Evolutionary conservation across 2,797 vertebrate genomes (phyloP).

Genomic region (Acanthornis magna): DNA sequence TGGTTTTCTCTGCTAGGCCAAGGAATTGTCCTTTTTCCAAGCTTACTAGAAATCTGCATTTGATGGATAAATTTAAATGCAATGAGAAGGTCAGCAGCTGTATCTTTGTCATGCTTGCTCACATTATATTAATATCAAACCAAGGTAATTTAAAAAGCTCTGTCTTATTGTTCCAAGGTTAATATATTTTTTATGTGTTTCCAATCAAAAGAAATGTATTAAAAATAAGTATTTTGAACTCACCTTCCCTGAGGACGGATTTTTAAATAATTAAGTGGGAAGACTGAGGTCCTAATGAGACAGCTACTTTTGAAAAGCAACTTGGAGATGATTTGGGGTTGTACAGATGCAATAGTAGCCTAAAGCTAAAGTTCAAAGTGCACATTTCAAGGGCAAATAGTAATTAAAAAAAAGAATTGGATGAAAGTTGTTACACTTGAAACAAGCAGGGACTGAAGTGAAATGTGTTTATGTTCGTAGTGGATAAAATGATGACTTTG

Average conservation of each 20-base stretch:
- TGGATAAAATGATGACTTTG: not conserved
- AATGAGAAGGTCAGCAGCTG: constrained; percentile 36
- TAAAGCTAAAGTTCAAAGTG: constrained; percentile 43
- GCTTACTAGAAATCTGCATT: constrained; percentile 21
- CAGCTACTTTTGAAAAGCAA: not conserved
- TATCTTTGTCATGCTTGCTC: constrained; percentile 29
- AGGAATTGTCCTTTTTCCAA: constrained; percentile 37
- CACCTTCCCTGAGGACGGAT: constrained; percentile 22
- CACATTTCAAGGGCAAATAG: constrained; percentile 45
- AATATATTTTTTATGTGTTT: constrained; percentile 50
- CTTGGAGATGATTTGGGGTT: not conserved
- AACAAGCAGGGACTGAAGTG: not conserved
- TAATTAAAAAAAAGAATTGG: not conserved
- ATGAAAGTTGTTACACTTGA: not conserved
- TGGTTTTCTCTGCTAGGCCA: constrained; percentile 38
- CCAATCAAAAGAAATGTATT: constrained; percentile 27
- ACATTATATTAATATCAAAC: constrained; percentile 42
- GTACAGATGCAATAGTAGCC: not conserved
- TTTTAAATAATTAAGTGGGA: constrained; percentile 43
- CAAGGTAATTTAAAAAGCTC: constrained; percentile 14
- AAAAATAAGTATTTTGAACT: constrained; percentile 32
- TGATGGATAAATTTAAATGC: constrained; percentile 47
- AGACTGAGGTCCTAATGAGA: constrained; percentile 30
- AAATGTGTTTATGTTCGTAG: not conserved
- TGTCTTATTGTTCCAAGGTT: constrained; percentile 32